Percentiles rank a stretch among this genome's conserved stretches.
phyloP scores from a whole-genome alignment of 2,797 vertebrate species.

The Propithecus deckenii region DNA sequence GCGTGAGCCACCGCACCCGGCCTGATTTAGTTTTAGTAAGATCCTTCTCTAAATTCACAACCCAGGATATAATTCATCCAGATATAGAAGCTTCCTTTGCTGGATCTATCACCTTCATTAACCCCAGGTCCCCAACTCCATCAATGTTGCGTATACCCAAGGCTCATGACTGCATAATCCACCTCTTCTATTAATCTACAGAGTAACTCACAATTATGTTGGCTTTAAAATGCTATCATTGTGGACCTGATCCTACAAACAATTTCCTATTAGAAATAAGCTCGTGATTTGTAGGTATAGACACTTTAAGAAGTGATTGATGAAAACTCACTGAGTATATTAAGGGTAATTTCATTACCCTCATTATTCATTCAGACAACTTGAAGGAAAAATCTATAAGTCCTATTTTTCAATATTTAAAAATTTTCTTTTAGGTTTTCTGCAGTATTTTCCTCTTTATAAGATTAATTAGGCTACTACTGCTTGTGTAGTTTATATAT shows the following conservation, averaged over 20 bases:
- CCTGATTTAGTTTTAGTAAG: background rate
- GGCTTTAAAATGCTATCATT: slow-evolving; percentile 8
- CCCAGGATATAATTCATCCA: background rate
- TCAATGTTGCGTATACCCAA: background rate
- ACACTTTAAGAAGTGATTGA: slow-evolving; percentile 40
- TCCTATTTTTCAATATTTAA: background rate
- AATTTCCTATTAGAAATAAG: slow-evolving; percentile 43
- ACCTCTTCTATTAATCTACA: background rate
- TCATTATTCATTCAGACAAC: slow-evolving; percentile 57
- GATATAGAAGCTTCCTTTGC: background rate
- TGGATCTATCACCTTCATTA: background rate
- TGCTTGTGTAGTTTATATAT: background rate
- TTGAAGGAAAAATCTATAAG: slow-evolving; percentile 53
- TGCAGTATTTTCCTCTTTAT: background rate
- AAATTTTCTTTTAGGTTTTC: background rate
- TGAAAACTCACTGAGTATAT: slow-evolving; percentile 48
- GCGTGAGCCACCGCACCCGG: too few species aligned
- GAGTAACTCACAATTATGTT: background rate
- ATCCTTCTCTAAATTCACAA: background rate
- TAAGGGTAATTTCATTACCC: slow-evolving; percentile 44
- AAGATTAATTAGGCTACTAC: background rate
- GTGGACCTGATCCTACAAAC: background rate
- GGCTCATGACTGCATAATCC: background rate
- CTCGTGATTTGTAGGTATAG: slow-evolving; percentile 44
- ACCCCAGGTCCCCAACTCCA: background rate